phyloP scores from a whole-genome alignment of 2,113 vertebrate genomes.

The Charina bottae region DNA sequence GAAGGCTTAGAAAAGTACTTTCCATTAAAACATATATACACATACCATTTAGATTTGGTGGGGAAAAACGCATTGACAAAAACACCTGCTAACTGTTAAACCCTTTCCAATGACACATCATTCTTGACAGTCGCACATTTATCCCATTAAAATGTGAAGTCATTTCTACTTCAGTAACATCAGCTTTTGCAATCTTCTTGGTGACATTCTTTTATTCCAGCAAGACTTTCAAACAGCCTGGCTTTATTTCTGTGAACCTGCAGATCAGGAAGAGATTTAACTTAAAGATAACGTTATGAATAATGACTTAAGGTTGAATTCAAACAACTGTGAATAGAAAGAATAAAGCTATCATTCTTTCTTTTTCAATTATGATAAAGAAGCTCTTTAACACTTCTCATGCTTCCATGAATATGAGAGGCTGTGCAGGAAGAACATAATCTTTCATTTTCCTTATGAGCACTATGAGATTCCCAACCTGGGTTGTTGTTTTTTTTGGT shows the following conservation, averaged over 20 bases:
- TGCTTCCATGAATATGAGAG: background rate
- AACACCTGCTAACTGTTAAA: slow-evolving; percentile 35
- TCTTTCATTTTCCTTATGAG: background rate
- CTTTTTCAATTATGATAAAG: background rate
- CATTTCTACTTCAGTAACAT: slow-evolving; percentile 49
- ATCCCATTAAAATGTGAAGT: slow-evolving; percentile 42
- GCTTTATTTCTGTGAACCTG: slow-evolving; percentile 90
- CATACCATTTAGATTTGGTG: slow-evolving; percentile 24
- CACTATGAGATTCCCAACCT: background rate
- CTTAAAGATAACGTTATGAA: slow-evolving; percentile 49
- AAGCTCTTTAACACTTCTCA: background rate
- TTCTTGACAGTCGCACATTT: slow-evolving; percentile 50
- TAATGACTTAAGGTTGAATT: slow-evolving; percentile 5
- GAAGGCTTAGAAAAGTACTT: slow-evolving; percentile 5
- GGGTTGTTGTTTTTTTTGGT: background rate
- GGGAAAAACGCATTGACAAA: slow-evolving; percentile 35
- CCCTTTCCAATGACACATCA: slow-evolving; percentile 58
- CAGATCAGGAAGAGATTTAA: slow-evolving; percentile 64
- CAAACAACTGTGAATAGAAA: background rate
- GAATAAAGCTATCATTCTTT: background rate
- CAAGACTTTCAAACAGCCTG: slow-evolving; percentile 86
- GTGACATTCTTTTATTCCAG: slow-evolving; percentile 75
- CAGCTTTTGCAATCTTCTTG: slow-evolving; percentile 44
- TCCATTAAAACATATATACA: slow-evolving; percentile 41
- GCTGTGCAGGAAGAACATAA: too few species aligned